These are phyloP conservation scores for Neuroscelio doddi DNA, from an alignment of 2,888 invertebrate species.

Conservation along the genomic window DNA sequence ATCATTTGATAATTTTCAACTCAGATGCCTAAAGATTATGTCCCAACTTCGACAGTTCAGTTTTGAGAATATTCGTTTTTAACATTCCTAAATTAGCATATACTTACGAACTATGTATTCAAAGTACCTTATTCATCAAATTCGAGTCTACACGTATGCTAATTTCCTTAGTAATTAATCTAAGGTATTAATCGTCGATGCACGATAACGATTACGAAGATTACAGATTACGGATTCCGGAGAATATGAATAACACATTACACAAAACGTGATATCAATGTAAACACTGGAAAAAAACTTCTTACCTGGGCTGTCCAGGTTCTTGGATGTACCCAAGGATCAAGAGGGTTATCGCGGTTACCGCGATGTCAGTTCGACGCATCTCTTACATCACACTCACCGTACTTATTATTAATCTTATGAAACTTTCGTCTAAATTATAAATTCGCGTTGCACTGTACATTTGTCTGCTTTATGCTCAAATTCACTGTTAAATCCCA, in stretches of 20 bases:
- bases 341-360: conserved; percentile 71
- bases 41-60: too few relatives aligned
- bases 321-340: conserved; percentile 69
- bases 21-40: too few relatives aligned
- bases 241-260: neutral
- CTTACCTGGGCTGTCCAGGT: conserved; percentile 67
- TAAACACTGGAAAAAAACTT: neutral
- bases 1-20: too few relatives aligned
- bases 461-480: conserved; percentile 27
- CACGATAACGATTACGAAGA: neutral
- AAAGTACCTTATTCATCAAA: conserved; percentile 5
- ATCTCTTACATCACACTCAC: conserved; percentile 71
- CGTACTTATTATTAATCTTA: conserved; percentile 63
- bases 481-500: too few relatives aligned
- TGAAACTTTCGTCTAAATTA: conserved; percentile 47
- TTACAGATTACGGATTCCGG: neutral
- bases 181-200: conserved; percentile 1
- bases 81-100: conserved; percentile 4
- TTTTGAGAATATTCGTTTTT: neutral
- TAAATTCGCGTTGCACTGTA: conserved; percentile 30
- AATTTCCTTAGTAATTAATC: neutral
- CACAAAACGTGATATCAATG: too few relatives aligned
- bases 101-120: conserved; percentile 4
- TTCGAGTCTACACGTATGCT: neutral
- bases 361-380: conserved; percentile 71